Percentiles rank a stretch among this genome's conserved stretches.
Conservation (phyloP, 2,113 vertebrate species). For the Hypocryptadius cinnamomeus region DNA sequence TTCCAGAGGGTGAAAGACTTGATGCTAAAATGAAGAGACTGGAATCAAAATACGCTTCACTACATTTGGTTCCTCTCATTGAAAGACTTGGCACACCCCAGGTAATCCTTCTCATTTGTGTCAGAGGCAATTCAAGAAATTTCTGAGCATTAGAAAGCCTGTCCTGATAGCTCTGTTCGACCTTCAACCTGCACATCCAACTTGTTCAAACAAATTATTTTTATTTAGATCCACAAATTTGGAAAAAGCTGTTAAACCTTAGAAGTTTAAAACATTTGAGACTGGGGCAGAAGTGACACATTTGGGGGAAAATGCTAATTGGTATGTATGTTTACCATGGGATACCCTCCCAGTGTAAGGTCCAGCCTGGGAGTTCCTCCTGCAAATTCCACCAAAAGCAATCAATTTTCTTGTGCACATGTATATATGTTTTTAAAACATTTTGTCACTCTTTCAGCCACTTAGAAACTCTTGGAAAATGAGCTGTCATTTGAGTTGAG, state of each 20-base stretch:
- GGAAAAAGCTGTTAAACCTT: background rate
- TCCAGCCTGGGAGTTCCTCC: background rate
- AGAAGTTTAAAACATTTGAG: background rate
- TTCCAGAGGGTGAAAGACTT: conserved; percentile 83
- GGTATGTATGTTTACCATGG: background rate
- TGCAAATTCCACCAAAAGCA: background rate
- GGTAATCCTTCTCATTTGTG: conserved; percentile 56
- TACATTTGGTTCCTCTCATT: conserved; percentile 85
- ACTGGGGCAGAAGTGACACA: fast-evolving
- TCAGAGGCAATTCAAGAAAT: background rate
- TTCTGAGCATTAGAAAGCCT: background rate
- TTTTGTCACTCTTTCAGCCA: background rate
- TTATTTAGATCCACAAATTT: background rate
- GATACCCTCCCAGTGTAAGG: background rate
- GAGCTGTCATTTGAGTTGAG: background rate
- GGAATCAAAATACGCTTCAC: conserved; percentile 82
- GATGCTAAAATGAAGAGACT: conserved; percentile 90
- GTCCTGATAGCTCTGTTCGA: background rate
- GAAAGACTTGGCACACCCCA: conserved; percentile 86
- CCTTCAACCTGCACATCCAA: background rate
- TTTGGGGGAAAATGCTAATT: background rate
- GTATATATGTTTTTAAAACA: background rate
- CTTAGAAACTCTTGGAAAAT: background rate
- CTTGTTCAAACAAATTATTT: background rate
- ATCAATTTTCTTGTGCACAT: background rate